Evolutionary conservation across 1,140 invertebrate genomes (phyloP).

Genomic region (Panagrolaimus sp.): DNA sequence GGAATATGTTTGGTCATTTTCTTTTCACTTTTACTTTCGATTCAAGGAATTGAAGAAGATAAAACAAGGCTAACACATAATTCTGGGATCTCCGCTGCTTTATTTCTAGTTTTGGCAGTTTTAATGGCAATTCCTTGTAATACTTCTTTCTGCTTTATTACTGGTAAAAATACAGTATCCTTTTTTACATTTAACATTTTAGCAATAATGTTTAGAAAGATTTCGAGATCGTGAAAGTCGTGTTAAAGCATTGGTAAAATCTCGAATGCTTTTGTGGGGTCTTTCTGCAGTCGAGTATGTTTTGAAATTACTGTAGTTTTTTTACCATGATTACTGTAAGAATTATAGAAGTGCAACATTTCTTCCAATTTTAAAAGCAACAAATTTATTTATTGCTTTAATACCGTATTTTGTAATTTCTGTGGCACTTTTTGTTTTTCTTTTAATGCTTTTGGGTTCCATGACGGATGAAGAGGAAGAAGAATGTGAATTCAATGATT

Average conservation of each 20-base stretch:
- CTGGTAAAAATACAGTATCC: not conserved
- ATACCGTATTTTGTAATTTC: constrained; percentile 9
- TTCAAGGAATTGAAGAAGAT: not conserved
- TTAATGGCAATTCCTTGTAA: not conserved
- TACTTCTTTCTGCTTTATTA: not conserved
- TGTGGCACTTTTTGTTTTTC: constrained; percentile 9
- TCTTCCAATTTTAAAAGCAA: not conserved
- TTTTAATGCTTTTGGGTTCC: not conserved
- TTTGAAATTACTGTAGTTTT: not conserved
- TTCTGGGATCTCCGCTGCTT: not conserved
- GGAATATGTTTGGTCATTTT: not conserved
- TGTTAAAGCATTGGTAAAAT: not conserved
- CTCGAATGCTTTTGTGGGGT: not conserved
- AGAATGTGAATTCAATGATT: no score
- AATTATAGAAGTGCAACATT: constrained; percentile 3
- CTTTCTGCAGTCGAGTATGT: not conserved
- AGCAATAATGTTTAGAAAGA: not conserved
- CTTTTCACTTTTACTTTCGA: not conserved
- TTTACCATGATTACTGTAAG: not conserved
- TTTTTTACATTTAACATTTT: no score
- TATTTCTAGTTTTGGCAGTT: not conserved
- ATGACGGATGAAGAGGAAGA: no score
- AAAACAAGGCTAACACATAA: not conserved
- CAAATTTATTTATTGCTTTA: not conserved
- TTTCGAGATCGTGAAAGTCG: constrained; percentile 6